Conservation (phyloP, 2,888 invertebrate species). For the Agapostemon virescens region DNA sequence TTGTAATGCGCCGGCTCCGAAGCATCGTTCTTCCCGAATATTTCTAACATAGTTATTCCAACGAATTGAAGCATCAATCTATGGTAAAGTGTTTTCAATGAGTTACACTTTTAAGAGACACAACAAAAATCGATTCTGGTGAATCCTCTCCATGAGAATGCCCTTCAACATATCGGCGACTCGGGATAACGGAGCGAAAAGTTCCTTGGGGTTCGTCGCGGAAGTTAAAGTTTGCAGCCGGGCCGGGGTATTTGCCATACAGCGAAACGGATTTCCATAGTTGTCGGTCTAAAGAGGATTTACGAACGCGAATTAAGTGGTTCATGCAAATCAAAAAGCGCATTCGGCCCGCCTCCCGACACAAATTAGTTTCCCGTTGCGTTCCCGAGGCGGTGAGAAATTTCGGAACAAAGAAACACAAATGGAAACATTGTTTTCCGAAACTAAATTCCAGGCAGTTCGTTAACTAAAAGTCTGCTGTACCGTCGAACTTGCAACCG, state of each 20-base stretch:
- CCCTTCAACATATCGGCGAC: constrained; percentile 25
- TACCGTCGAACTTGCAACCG: background rate
- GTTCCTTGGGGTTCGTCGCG: constrained; percentile 28
- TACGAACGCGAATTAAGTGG: constrained; percentile 42
- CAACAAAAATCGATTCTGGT: too few species aligned
- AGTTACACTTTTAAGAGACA: too few species aligned
- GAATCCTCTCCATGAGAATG: background rate
- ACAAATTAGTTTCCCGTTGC: constrained; percentile 12
- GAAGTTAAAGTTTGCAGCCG: constrained; percentile 19
- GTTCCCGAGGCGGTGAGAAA: background rate
- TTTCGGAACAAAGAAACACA: background rate
- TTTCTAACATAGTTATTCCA: too few species aligned
- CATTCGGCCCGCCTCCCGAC: background rate
- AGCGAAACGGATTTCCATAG: constrained; percentile 35
- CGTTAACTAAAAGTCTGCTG: background rate
- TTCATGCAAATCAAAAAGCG: constrained; percentile 34
- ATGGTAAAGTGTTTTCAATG: too few species aligned
- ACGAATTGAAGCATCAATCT: too few species aligned
- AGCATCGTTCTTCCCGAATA: too few species aligned
- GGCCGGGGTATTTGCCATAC: constrained; percentile 28
- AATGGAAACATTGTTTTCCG: background rate
- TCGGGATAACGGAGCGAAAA: constrained; percentile 27
- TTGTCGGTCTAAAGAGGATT: constrained; percentile 9
- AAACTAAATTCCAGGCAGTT: background rate
- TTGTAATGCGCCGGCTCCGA: too few species aligned